Conservation (phyloP, 2,797 vertebrate species). For the Lacerta viridis region DNA sequence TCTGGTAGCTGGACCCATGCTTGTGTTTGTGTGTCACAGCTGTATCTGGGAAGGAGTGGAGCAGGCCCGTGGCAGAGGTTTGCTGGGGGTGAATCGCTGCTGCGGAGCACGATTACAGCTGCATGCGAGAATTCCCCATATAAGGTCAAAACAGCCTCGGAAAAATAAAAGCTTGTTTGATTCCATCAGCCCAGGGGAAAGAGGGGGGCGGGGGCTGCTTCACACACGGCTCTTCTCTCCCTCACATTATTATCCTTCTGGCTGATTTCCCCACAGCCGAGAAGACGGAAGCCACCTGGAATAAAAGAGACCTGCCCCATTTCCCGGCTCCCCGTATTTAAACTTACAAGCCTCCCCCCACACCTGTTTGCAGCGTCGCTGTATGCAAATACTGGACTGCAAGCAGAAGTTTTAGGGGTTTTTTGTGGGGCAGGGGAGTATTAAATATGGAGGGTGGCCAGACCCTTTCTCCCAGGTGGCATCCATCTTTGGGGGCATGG, state of each 20-base stretch:
- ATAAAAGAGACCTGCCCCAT: neutral
- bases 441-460: neutral
- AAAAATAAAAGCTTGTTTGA: conserved; percentile 32
- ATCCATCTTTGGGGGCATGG: neutral
- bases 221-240: no score
- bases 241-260: neutral
- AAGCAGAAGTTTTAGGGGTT: neutral
- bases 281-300: neutral
- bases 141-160: conserved; percentile 63
- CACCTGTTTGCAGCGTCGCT: neutral
- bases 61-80: conserved; percentile 57
- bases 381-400: neutral
- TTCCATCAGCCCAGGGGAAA: neutral
- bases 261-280: neutral
- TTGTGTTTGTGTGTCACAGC: neutral
- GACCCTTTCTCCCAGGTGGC: neutral
- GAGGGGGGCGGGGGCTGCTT: neutral
- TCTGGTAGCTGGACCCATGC: no score
- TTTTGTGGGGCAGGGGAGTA: neutral
- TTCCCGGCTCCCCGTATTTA: neutral
- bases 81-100: conserved; percentile 50
- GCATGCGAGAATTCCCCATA: conserved; percentile 72
- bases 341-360: no score
- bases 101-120: conserved; percentile 67
- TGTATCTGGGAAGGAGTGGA: rapidly evolving